Evolutionary conservation across 2,797 vertebrate genomes (phyloP).

Genomic region (Anguilla marmorata): DNA sequence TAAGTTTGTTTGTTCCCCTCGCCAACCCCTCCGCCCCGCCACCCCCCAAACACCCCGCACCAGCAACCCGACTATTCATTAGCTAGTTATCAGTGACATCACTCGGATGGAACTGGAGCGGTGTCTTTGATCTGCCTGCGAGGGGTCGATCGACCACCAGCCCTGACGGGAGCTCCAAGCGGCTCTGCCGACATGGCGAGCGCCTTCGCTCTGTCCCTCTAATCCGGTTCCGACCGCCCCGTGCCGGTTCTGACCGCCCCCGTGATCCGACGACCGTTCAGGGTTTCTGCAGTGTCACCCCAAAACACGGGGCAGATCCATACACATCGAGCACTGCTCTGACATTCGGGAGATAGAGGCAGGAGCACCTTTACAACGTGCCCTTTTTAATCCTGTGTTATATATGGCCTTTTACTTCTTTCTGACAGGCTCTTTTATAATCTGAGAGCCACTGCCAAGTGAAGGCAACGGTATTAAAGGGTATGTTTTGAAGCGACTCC

Average conservation of each 20-base stretch:
- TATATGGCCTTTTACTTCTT: neutral
- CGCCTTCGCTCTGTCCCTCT: neutral
- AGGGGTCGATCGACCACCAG: neutral
- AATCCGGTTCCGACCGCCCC: neutral
- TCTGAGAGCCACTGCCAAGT: neutral
- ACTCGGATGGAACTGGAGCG: neutral
- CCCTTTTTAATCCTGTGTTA: neutral
- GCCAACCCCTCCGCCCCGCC: too few relatives aligned
- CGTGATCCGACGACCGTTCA: neutral
- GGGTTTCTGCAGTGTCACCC: neutral
- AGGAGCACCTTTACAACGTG: neutral
- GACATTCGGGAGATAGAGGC: neutral
- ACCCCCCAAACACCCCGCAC: too few relatives aligned
- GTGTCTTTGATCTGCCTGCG: neutral
- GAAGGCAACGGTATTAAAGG: neutral
- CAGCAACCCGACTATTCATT: neutral
- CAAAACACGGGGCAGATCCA: neutral
- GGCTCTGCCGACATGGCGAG: neutral
- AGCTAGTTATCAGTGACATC: neutral
- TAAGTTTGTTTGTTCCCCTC: neutral
- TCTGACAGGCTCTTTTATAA: neutral
- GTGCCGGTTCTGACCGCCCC: neutral
- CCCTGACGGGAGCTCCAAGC: neutral
- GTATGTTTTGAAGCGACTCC: neutral
- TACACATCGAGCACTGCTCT: neutral